These are phyloP conservation scores for Eleginops maclovinus DNA, from an alignment of 2,113 vertebrate species.

Conservation along the genomic window DNA sequence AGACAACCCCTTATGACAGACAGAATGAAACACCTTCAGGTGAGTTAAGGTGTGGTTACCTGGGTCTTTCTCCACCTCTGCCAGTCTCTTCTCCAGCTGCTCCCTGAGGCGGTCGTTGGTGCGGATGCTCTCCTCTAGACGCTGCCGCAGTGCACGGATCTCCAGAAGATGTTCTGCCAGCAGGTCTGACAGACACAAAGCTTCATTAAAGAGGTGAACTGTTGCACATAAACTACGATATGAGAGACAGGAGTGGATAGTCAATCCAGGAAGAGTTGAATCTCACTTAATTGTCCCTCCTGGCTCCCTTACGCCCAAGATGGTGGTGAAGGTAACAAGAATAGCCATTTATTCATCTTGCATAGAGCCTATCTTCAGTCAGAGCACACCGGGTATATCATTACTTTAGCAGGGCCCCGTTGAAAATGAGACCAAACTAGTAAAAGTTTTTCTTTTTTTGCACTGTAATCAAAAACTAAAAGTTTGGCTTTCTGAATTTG, in stretches of 20 bases:
- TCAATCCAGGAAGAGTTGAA: no score
- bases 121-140: constrained; percentile 93
- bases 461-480: no score
- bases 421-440: no score
- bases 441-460: no score
- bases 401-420: no score
- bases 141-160: constrained; percentile 90
- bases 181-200: constrained; percentile 81
- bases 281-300: no score
- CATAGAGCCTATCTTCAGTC: no score
- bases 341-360: no score
- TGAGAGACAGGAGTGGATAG: neutral
- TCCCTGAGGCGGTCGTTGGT: constrained; percentile 92
- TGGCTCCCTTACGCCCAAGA: no score
- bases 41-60: constrained; percentile 75
- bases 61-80: constrained; percentile 85
- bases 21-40: neutral
- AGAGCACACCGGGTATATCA: no score
- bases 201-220: neutral
- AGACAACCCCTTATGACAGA: no score
- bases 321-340: no score
- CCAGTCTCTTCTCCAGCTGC: constrained; percentile 89
- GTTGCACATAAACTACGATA: neutral
- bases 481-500: neutral
- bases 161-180: constrained; percentile 94